phyloP scores from a whole-genome alignment of 2,113 vertebrate genomes.

The Tylochromis polylepis region DNA sequence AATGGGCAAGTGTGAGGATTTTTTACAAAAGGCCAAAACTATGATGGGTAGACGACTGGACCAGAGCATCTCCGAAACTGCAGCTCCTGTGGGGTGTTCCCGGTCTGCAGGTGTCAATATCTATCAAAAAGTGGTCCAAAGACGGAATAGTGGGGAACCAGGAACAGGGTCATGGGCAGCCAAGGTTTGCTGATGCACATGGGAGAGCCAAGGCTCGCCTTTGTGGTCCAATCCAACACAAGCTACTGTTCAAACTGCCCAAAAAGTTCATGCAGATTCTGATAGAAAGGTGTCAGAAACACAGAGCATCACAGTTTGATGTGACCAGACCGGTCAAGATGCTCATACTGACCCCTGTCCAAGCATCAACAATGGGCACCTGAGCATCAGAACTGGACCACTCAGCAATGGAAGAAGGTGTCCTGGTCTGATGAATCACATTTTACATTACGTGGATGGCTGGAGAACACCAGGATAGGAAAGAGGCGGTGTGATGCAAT shows the following conservation, averaged over 20 bases:
- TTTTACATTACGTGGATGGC: background rate
- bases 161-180: too few relatives aligned
- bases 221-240: too few relatives aligned
- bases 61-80: too few relatives aligned
- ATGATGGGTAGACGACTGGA: too few relatives aligned
- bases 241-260: background rate
- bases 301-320: background rate
- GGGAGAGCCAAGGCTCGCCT: too few relatives aligned
- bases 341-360: background rate
- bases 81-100: too few relatives aligned
- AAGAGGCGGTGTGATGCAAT: background rate
- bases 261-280: background rate
- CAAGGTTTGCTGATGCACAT: too few relatives aligned
- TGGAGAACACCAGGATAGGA: background rate
- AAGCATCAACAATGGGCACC: background rate
- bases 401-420: background rate
- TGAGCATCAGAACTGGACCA: background rate
- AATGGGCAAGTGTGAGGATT: too few relatives aligned
- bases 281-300: background rate
- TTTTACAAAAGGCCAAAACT: too few relatives aligned
- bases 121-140: too few relatives aligned
- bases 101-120: too few relatives aligned
- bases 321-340: background rate
- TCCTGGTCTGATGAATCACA: background rate
- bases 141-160: too few relatives aligned